Evolutionary conservation across 2,888 invertebrate genomes (phyloP).

Genomic region (Eucera pruinosa): DNA sequence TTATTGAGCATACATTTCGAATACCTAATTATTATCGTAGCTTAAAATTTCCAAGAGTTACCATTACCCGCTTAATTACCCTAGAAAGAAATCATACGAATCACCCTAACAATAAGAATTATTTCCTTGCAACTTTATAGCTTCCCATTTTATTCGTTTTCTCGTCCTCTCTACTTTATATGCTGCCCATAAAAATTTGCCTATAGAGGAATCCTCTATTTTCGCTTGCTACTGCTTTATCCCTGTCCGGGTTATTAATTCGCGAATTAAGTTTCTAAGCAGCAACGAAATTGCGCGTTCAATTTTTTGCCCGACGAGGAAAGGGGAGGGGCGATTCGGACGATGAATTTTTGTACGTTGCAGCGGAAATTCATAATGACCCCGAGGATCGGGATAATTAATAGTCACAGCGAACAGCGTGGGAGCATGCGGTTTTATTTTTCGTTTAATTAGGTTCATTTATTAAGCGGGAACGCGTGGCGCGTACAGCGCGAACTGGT

Average conservation of each 20-base stretch:
- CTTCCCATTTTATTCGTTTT: no score
- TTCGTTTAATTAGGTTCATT: constrained; percentile 27
- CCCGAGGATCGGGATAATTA: constrained; percentile 17
- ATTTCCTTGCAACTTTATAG: no score
- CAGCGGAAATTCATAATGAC: constrained; percentile 9
- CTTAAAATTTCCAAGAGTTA: no score
- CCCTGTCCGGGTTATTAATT: neutral
- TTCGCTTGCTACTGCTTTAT: neutral
- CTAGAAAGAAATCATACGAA: no score
- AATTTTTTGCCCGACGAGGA: neutral
- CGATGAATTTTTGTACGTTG: constrained; percentile 9
- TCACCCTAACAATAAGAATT: no score
- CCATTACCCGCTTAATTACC: no score
- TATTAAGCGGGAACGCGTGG: constrained; percentile 4
- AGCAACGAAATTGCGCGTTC: neutral
- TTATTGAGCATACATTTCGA: no score
- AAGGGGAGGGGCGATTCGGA: neutral
- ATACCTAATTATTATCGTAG: no score
- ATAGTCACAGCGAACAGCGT: constrained; percentile 11
- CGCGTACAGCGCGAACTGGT: neutral
- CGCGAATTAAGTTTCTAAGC: neutral
- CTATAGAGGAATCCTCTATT: neutral
- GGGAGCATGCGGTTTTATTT: constrained; percentile 22
- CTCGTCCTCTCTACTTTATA: no score
- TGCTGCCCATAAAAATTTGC: no score